phyloP scores from a whole-genome alignment of 2,888 invertebrate genomes.

The Melinaea marsaeus region DNA sequence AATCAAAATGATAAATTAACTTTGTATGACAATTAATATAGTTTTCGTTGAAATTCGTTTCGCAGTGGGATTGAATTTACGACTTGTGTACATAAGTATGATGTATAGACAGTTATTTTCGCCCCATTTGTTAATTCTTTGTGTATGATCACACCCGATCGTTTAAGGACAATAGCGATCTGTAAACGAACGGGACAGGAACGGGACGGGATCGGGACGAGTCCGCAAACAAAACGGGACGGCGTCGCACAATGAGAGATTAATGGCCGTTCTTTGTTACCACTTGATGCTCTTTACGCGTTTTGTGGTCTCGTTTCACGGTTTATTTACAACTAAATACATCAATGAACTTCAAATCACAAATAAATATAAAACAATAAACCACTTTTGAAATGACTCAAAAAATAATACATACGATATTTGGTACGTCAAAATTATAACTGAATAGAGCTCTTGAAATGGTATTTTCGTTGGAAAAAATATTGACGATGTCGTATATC shows the following conservation, averaged over 20 bases:
- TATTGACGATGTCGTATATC: constrained; percentile 61
- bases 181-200: constrained; percentile 54
- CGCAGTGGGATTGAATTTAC: constrained; percentile 51
- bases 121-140: constrained; percentile 66
- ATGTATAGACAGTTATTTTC: constrained; percentile 64
- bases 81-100: constrained; percentile 65
- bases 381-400: constrained; percentile 33
- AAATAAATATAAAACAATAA: constrained; percentile 50
- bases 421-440: constrained; percentile 21
- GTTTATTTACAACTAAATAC: constrained; percentile 68
- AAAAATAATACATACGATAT: not conserved
- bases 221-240: constrained; percentile 70
- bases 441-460: constrained; percentile 47
- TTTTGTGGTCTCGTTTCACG: constrained; percentile 74
- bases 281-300: constrained; percentile 67
- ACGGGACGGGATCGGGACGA: constrained; percentile 55
- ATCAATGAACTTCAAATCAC: constrained; percentile 65
- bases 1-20: constrained; percentile 17
- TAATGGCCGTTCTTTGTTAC: constrained; percentile 73
- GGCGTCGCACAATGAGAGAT: constrained; percentile 71
- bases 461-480: constrained; percentile 49
- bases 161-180: constrained; percentile 64
- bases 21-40: constrained; percentile 28
- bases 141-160: constrained; percentile 71
- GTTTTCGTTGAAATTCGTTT: constrained; percentile 31